phyloP scores from a whole-genome alignment of 2,888 invertebrate genomes.

The Sinhomidia bicolor region DNA sequence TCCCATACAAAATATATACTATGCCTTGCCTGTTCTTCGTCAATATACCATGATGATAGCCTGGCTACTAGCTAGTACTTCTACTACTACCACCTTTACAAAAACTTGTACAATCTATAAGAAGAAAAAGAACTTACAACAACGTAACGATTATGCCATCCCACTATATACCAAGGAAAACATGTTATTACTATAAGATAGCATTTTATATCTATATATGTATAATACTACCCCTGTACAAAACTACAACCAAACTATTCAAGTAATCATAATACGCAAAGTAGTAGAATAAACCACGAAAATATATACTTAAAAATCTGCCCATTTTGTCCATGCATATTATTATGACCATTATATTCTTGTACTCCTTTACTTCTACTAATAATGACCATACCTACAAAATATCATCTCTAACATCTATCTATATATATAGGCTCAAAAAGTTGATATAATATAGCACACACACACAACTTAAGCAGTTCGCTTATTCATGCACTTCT shows the following conservation, averaged over 20 bases:
- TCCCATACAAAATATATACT: too few species aligned
- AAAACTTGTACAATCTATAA: constrained; percentile 1
- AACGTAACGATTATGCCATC: background rate
- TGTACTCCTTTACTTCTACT: background rate
- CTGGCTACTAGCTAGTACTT: background rate
- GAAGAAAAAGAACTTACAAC: background rate
- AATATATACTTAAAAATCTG: constrained; percentile 58
- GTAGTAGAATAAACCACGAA: constrained; percentile 59
- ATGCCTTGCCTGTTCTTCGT: background rate
- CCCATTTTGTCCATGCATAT: constrained; percentile 63
- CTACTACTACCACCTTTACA: background rate
- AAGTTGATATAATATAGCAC: too few species aligned
- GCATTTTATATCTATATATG: too few species aligned
- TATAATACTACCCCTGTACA: background rate
- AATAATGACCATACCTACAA: background rate
- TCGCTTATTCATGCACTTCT: background rate
- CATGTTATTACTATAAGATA: background rate
- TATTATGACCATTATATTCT: background rate
- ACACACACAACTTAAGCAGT: too few species aligned
- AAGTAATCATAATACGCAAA: constrained; percentile 45
- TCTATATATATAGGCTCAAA: background rate
- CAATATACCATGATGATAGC: background rate
- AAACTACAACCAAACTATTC: constrained; percentile 47
- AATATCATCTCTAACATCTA: too few species aligned
- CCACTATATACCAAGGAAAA: background rate